Evolutionary conservation across 1,140 invertebrate genomes (phyloP).

Genomic region (Rhizoglyphus robini): DNA sequence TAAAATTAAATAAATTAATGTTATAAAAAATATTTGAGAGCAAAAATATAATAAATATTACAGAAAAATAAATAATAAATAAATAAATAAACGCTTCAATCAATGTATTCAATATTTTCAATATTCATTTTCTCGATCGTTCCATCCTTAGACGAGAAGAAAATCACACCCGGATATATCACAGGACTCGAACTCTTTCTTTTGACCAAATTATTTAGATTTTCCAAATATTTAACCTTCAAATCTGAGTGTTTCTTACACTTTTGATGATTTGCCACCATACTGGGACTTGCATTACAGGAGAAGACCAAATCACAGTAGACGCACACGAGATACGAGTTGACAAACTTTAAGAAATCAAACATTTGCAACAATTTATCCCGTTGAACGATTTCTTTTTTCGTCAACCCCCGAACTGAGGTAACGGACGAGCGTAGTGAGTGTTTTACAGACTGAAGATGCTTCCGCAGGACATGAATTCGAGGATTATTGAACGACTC

Average conservation of each 20-base stretch:
- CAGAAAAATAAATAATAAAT: no score
- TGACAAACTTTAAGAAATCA: not conserved
- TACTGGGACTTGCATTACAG: not conserved
- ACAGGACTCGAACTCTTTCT: not conserved
- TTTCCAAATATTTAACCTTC: no score
- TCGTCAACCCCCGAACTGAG: not conserved
- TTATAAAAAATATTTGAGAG: no score
- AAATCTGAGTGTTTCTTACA: not conserved
- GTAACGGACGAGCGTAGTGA: not conserved
- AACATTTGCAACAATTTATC: not conserved
- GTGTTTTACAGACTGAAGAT: not conserved
- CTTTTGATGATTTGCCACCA: not conserved
- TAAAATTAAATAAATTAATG: no score
- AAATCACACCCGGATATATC: not conserved
- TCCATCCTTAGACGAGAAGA: not conserved
- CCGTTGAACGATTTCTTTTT: not conserved
- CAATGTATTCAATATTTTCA: not conserved
- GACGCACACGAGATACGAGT: not conserved
- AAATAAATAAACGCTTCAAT: no score
- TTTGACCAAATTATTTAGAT: not conserved
- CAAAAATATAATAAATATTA: no score
- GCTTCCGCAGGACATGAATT: not conserved
- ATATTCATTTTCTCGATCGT: not conserved
- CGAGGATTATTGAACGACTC: constrained; percentile 7
- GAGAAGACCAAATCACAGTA: not conserved